phyloP scores from a whole-genome alignment of 2,888 invertebrate genomes.

The Endomychus coccineus region DNA sequence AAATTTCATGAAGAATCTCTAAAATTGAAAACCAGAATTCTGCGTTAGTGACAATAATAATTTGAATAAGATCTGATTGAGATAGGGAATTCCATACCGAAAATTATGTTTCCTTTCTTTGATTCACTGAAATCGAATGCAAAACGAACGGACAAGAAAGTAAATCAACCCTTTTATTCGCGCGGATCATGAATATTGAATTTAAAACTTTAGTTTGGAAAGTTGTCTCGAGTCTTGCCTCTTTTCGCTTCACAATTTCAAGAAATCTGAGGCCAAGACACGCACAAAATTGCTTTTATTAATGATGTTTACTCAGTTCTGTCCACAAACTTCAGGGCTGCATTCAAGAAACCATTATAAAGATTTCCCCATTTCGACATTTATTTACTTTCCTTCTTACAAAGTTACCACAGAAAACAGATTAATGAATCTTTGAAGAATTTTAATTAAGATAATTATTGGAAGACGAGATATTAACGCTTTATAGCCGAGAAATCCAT shows the following conservation, averaged over 20 bases:
- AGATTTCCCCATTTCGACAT: not conserved
- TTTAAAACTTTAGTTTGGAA: slow-evolving; percentile 32
- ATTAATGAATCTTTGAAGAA: no score
- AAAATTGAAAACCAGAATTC: no score
- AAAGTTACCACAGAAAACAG: no score
- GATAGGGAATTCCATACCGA: no score
- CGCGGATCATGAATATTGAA: slow-evolving; percentile 38
- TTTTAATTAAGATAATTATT: no score
- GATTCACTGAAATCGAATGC: slow-evolving; percentile 16
- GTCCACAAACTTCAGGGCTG: slow-evolving; percentile 3
- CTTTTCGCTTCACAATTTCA: slow-evolving; percentile 31
- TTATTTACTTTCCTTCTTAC: slow-evolving; percentile 1
- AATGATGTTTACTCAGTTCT: slow-evolving; percentile 40
- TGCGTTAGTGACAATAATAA: no score
- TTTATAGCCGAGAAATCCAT: no score
- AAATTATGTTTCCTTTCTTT: no score
- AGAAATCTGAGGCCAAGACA: slow-evolving; percentile 36
- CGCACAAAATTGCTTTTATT: slow-evolving; percentile 42
- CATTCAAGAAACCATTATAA: not conserved
- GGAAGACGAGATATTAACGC: no score
- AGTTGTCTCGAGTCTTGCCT: slow-evolving; percentile 25
- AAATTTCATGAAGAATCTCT: no score
- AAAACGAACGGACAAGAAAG: slow-evolving; percentile 8
- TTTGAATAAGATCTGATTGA: no score
- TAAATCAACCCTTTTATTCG: slow-evolving; percentile 25